Evolutionary conservation across 2,797 vertebrate species (phyloP).

Genomic region (Cichlasoma orientale): DNA sequence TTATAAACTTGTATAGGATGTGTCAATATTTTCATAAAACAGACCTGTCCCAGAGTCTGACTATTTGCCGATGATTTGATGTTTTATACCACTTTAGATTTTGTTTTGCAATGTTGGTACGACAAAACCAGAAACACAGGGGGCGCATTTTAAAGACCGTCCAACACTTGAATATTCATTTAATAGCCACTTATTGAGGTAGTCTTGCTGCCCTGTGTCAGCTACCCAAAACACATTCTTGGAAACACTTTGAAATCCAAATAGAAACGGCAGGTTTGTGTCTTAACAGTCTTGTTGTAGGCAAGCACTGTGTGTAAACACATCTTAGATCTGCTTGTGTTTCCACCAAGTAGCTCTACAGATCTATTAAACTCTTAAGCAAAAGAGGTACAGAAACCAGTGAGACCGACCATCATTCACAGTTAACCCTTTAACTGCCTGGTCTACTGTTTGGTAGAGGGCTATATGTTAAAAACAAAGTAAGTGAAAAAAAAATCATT

Average conservation of each 20-base stretch:
- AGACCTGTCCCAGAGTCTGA: too few relatives aligned
- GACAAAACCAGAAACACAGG: not conserved
- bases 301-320: not conserved
- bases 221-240: not conserved
- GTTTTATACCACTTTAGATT: not conserved
- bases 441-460: too few relatives aligned
- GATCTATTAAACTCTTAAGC: not conserved
- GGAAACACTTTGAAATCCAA: not conserved
- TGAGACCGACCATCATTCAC: too few relatives aligned
- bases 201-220: not conserved
- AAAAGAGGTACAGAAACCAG: not conserved
- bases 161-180: fast-evolving
- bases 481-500: too few relatives aligned
- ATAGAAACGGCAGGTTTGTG: not conserved
- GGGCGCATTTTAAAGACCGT: not conserved
- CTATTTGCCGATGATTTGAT: not conserved
- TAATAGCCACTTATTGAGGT: not conserved
- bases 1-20: too few relatives aligned
- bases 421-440: too few relatives aligned
- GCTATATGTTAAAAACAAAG: too few relatives aligned
- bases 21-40: too few relatives aligned
- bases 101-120: fast-evolving
- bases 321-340: fast-evolving
- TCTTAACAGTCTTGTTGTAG: not conserved
- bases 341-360: not conserved